Base-by-base conservation (phyloP, 2,113 vertebrate species). In the Poecilia latipinna region DNA sequence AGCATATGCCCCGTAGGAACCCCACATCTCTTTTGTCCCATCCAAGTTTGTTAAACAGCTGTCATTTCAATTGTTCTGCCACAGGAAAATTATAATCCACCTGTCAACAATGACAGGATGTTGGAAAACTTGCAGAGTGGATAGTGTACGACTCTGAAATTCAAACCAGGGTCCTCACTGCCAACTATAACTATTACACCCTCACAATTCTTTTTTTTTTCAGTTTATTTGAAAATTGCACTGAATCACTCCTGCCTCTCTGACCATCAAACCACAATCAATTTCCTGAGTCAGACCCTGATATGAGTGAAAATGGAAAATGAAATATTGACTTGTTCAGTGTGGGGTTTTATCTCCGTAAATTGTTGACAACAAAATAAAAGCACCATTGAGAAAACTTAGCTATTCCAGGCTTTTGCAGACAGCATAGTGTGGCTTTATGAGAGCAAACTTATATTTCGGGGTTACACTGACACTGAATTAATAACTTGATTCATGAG, bases 51-150 rank as follows among this genome's bases (percentile, higher is more conserved):
- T 92, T 90, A 91, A 92, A 93, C 89, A 66, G 77, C 91, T 89
- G 92, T 94, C 93, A 86, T 91, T 91, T 94, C 91, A 90, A 94
- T 91, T 93, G 91, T 91, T 91, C 88, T 91, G 89, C 88, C 72
- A 71, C 61, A 88, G 87, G 90, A 91, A 88, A 94, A 93, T 91
- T 88, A 94, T 94, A 93, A 93, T 93, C 88, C 86, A 93, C 90
- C 91, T 90, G 90, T 93, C 93, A 94, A 88, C 89, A 85, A 86
- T 82, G 90, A 91, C 89, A 91, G 82, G 79, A 85, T 86, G 87
- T 82, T 93, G 93, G 90, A 94, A 93, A 93, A 93, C 89, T 79
- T 73, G 80, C 90, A 92, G 88, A 93, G 93, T 88, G 89, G 86
- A 91, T 93, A 77, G 79, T n/a, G 64, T 79, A 87, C 83, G 81